Evolutionary conservation across 2,797 vertebrate species (phyloP).

Genomic region (Rhinogobio ventralis): DNA sequence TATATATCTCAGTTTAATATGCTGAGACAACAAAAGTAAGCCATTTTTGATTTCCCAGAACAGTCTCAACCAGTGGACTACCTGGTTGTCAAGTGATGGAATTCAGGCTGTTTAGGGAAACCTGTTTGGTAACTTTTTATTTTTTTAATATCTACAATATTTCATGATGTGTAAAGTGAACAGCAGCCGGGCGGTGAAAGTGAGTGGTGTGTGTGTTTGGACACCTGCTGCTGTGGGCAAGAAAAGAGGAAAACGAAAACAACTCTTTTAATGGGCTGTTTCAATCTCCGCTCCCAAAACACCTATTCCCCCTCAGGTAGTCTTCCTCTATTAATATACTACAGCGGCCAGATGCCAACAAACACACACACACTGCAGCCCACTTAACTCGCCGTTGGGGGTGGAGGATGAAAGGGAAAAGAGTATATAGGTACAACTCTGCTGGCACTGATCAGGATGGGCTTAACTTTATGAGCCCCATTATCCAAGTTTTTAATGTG

Average conservation of each 20-base stretch:
- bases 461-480: constrained; percentile 42
- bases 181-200: neutral
- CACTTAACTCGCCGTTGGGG: constrained; percentile 41
- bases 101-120: neutral
- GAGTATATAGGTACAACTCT: constrained; percentile 21
- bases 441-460: constrained; percentile 42
- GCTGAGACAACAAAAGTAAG: neutral
- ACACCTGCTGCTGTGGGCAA: constrained; percentile 25
- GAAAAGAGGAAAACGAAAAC: constrained; percentile 25
- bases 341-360: constrained; percentile 32
- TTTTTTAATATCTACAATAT: neutral
- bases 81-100: neutral
- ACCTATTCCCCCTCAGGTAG: constrained; percentile 44
- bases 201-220: neutral
- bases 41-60: neutral
- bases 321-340: constrained; percentile 57
- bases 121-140: neutral
- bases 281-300: constrained; percentile 40
- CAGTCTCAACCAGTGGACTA: neutral
- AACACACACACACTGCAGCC: constrained; percentile 30
- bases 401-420: constrained; percentile 49
- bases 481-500: constrained; percentile 33
- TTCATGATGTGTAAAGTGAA: constrained; percentile 8
- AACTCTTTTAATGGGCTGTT: constrained; percentile 24
- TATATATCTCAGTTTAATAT: neutral